Base-by-base conservation (phyloP, 2,888 invertebrate genomes). In the Chymomyza caudatula region DNA sequence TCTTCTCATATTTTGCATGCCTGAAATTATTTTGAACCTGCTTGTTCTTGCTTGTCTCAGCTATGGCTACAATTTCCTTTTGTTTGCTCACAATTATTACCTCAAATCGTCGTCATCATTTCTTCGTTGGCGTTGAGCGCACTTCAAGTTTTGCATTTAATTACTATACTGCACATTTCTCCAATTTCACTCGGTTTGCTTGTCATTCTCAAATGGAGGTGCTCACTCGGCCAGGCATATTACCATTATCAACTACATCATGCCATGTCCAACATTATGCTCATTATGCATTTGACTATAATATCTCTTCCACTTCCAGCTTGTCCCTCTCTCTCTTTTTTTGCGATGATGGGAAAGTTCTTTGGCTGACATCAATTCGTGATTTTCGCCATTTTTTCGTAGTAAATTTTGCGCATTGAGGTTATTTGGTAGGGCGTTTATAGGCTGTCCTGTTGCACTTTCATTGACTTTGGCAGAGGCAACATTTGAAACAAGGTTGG, bases 11-110 rank as follows among this genome's bases (percentile, higher is more conserved):
- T 85, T 80, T 82, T 85, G 83, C 79, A 82, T 80, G 70, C 51
- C 17, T 17, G 8, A 11, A 51, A 20, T 51, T 17, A 19, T 51
- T 51, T 19, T 47, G 13, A 47, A 17, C 61, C 59, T 61, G 52
- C 8, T 47, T 51, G 54, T 66, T 60, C 52, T 57, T 8, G 52
- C 8, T 47, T 51, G 54, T 66, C 57, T 49, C 53, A 6, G 4
- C 47, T 56, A 51, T 67, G 49, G 66, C 77, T 59, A 49, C 56
- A 60, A 70, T 74, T 78, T 78, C 77, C 80, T 83, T 85, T 85
- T 82, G 83, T 83, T 78, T 77, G n/a, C 1, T 64, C 65, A 71
- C 85, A 83, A 79, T 82, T 85, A 82, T 77, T 85, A 80, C 83
- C 80, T 82, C 58, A 68, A 62, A 69, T 78, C 71, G 72, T 76